Evolutionary conservation across 2,113 vertebrate genomes (phyloP).

Genomic region (Macquaria ambigua): DNA sequence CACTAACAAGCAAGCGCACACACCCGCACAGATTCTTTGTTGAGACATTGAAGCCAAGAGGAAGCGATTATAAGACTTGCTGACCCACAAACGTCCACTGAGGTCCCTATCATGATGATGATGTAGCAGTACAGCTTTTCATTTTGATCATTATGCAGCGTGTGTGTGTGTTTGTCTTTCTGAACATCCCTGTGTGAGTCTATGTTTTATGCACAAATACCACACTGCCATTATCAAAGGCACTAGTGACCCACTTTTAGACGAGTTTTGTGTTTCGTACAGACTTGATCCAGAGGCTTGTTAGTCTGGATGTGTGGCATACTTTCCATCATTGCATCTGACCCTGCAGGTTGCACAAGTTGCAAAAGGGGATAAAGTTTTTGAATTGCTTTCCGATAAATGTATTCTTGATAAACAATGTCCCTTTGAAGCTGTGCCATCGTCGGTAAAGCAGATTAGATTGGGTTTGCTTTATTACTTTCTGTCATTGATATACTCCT

Average conservation of each 20-base stretch:
- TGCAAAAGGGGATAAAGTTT: constrained; percentile 33
- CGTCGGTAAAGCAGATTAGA: constrained; percentile 33
- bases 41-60: constrained; percentile 27
- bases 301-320: constrained; percentile 56
- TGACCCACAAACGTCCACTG: constrained; percentile 47
- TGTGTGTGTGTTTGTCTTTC: constrained; percentile 41
- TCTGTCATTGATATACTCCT: constrained; percentile 49
- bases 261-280: constrained; percentile 56
- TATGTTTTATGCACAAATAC: constrained; percentile 57
- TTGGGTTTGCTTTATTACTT: constrained; percentile 44
- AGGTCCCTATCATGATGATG: constrained; percentile 48
- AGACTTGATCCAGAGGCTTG: constrained; percentile 64
- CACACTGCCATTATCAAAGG: constrained; percentile 65
- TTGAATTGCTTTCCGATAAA: constrained; percentile 25
- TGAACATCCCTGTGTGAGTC: constrained; percentile 43
- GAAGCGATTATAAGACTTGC: constrained; percentile 43
- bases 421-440: constrained; percentile 46
- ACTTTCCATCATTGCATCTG: constrained; percentile 48
- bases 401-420: constrained; percentile 44
- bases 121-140: constrained; percentile 57
- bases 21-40: constrained; percentile 27
- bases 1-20: constrained; percentile 33
- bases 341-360: constrained; percentile 45
- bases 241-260: constrained; percentile 74
- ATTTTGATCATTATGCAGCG: constrained; percentile 63